phyloP scores from a whole-genome alignment of 2,113 vertebrate species.

The Cyphomyrus discorhynchus region DNA sequence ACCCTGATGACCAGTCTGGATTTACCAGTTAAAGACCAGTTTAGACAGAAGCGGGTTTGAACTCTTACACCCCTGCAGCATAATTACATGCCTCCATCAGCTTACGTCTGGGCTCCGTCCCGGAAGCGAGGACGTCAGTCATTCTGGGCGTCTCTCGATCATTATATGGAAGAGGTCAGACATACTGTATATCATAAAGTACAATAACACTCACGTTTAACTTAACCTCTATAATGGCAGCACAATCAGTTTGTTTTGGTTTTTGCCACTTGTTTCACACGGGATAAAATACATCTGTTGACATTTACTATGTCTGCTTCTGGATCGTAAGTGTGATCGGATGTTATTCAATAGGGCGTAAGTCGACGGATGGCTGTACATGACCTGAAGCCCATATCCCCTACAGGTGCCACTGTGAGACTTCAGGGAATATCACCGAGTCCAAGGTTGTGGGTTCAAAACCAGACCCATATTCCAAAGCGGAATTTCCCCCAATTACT shows the following conservation, averaged over 20 bases:
- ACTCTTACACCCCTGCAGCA: not conserved
- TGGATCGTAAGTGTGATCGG: not conserved
- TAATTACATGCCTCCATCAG: not conserved
- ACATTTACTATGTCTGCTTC: not conserved
- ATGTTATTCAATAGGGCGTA: not conserved
- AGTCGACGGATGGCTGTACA: not conserved
- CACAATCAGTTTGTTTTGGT: not conserved
- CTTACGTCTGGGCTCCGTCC: not conserved
- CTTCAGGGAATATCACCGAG: not conserved
- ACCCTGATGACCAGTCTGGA: not conserved
- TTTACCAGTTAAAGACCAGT: not conserved
- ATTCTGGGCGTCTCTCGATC: not conserved
- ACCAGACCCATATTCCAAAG: not conserved
- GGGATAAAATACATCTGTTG: not conserved
- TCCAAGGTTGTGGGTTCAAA: not conserved
- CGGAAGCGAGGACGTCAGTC: not conserved
- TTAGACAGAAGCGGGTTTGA: not conserved
- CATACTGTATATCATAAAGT: not conserved
- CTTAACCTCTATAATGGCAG: not conserved
- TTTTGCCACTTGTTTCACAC: not conserved
- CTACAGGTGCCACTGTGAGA: not conserved
- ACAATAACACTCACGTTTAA: not conserved
- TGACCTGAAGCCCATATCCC: not conserved
- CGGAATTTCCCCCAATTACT: not conserved
- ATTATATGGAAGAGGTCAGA: not conserved